Evolutionary conservation across 2,888 invertebrate genomes (phyloP).

Genomic region (Nesidiocoris tenuis): DNA sequence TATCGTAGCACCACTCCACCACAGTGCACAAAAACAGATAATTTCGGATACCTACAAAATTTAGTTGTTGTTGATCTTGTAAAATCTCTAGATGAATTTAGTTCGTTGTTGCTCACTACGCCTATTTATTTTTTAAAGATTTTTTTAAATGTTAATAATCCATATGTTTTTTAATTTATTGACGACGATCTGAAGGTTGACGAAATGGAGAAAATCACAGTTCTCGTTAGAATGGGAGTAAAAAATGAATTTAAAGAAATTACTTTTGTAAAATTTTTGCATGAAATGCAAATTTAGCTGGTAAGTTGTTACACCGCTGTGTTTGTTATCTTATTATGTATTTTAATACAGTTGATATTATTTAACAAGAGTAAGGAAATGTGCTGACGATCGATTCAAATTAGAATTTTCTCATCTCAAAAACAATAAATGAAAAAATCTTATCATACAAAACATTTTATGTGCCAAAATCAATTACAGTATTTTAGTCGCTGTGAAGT

Average conservation of each 20-base stretch:
- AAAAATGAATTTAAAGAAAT: conserved; percentile 20
- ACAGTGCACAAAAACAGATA: conserved; percentile 11
- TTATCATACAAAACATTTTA: conserved; percentile 20
- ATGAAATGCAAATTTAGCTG: conserved; percentile 41
- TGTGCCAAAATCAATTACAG: conserved; percentile 48
- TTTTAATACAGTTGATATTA: conserved; percentile 40
- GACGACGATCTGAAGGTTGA: neutral
- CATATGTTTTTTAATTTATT: neutral
- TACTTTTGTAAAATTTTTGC: conserved; percentile 17
- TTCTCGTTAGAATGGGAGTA: neutral
- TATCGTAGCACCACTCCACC: too few species aligned
- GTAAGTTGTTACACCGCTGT: conserved; percentile 42
- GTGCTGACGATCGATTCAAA: conserved; percentile 36
- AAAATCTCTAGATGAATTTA: conserved; percentile 41
- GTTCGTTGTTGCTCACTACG: conserved; percentile 33
- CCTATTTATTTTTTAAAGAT: conserved; percentile 2
- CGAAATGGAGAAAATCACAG: neutral
- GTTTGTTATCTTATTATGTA: conserved; percentile 42
- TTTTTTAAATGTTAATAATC: neutral
- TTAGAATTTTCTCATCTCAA: conserved; percentile 37
- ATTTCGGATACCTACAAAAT: conserved; percentile 28
- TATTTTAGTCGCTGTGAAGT: conserved; percentile 48
- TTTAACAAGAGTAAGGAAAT: conserved; percentile 6
- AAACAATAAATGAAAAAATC: conserved; percentile 15
- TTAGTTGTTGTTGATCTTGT: conserved; percentile 31